Evolutionary conservation across 2,888 invertebrate species (phyloP).

Genomic region (Heterodera filipjevi): DNA sequence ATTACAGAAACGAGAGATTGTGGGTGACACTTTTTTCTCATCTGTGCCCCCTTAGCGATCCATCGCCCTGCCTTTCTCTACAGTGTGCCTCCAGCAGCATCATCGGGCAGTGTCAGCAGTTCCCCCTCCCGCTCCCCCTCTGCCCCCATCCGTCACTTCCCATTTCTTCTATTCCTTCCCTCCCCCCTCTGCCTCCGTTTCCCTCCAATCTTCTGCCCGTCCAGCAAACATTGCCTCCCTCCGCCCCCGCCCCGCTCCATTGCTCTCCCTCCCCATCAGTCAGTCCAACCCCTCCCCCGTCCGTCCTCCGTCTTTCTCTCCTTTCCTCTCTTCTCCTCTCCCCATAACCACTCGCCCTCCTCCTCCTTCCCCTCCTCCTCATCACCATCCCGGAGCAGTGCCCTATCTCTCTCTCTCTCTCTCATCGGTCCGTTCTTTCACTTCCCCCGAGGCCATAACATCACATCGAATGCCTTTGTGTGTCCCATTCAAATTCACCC

Average conservation of each 20-base stretch:
- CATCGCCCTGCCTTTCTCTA: background rate
- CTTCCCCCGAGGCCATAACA: background rate
- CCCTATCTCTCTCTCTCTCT: background rate
- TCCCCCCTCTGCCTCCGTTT: background rate
- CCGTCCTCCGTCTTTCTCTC: background rate
- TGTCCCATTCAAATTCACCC: background rate
- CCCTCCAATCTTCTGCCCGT: slow-evolving; percentile 2
- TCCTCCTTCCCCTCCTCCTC: background rate
- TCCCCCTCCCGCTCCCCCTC: background rate
- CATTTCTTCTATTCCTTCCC: background rate
- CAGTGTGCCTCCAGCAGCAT: background rate
- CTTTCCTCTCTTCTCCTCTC: background rate
- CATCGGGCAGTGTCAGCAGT: background rate
- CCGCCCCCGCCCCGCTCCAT: background rate
- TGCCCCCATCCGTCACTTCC: background rate
- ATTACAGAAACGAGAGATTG: background rate
- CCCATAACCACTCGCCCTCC: background rate
- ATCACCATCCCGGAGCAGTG: background rate
- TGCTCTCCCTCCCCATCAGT: background rate
- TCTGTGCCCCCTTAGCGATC: no score
- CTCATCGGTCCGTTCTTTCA: background rate
- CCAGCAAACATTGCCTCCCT: slow-evolving; percentile 1
- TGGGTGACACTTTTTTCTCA: background rate
- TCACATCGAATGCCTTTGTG: no score
- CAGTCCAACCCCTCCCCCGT: background rate